Evolutionary conservation across 2,797 vertebrate genomes (phyloP).

Genomic region (Oryzias sinensis): DNA sequence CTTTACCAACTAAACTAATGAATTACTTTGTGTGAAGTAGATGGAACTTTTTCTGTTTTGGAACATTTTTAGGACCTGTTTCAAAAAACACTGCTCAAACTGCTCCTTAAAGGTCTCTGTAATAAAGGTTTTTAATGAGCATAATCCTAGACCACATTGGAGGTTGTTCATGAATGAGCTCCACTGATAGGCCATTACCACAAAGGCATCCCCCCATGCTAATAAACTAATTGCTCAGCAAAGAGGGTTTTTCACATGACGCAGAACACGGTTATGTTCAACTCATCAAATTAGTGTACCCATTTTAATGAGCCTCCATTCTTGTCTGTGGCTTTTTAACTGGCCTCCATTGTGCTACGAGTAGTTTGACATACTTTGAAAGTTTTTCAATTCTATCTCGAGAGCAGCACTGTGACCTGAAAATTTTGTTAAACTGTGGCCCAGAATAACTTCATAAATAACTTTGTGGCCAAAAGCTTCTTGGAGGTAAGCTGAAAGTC

Average conservation of each 20-base stretch:
- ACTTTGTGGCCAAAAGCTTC: no score
- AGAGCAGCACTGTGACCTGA: conserved; percentile 37
- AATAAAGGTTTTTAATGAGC: no score
- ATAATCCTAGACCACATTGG: background rate
- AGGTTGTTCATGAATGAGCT: background rate
- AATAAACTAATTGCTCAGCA: background rate
- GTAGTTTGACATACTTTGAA: no score
- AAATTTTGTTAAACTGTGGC: conserved; percentile 15
- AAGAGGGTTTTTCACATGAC: conserved; percentile 1
- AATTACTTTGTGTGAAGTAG: no score
- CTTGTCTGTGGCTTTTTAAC: no score
- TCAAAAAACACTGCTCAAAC: no score
- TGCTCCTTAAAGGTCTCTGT: no score
- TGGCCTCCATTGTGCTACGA: background rate
- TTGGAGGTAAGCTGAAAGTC: no score
- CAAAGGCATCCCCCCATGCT: background rate
- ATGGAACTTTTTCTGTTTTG: no score
- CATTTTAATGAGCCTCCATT: background rate
- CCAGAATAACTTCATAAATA: background rate
- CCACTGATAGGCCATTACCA: background rate
- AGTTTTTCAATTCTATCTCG: background rate
- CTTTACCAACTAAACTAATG: no score
- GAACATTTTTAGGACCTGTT: no score
- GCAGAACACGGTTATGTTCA: background rate
- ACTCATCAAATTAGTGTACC: background rate